Evolutionary conservation across 2,113 vertebrate species (phyloP), one percentile per base, ranked within the genome.

Genomic region (Ochotona curzoniae): DNA sequence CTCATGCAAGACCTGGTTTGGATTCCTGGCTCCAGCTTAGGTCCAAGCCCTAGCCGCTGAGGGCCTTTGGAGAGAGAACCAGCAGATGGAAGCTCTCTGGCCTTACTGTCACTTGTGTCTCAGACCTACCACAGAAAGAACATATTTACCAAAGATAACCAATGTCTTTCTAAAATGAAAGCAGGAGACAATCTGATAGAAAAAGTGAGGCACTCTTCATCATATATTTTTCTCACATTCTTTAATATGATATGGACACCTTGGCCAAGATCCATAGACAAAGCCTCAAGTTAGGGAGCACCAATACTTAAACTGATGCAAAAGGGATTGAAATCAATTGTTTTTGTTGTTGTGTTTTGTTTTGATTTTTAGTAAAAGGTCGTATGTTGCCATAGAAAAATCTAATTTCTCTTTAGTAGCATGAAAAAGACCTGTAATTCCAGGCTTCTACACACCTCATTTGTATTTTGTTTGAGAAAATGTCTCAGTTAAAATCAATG

Each of bases 401-500:
- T n/a, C 81, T 71, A 69, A 20, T 35, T 92, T 75, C 49, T 86
- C 80, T 92, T 90, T 84, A 90, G 32, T 87, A 28, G 35, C 64
- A 23, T 83, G 35, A 93, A 95, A 61, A 66, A 63, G 85, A 78
- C 20, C 57, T 47, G 1, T 69, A 93, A 91, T 94, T 82, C 78
- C 57, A 76, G 69, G 67, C 71, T 96, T 91, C 88, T 57, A n/a
- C 44, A 82, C 76, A 92, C 74, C 78, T 95, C 90, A 74, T 93
- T 95, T 96, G 87, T 96, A 88, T 97, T 95, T 96, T 91, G 91
- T 94, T 81, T 89, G 85, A 94, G 94, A 95, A 95, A 94, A 94
- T 93, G 89, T 80, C 91, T 84, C 82, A 60, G 94, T 96, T 97
- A 91, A 96, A 96, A 97, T 96, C 96, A 96, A 95, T 96, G 94